These are phyloP conservation scores for Grallaria varia DNA, from an alignment of 2,113 vertebrate genomes.

Conservation along the genomic window DNA sequence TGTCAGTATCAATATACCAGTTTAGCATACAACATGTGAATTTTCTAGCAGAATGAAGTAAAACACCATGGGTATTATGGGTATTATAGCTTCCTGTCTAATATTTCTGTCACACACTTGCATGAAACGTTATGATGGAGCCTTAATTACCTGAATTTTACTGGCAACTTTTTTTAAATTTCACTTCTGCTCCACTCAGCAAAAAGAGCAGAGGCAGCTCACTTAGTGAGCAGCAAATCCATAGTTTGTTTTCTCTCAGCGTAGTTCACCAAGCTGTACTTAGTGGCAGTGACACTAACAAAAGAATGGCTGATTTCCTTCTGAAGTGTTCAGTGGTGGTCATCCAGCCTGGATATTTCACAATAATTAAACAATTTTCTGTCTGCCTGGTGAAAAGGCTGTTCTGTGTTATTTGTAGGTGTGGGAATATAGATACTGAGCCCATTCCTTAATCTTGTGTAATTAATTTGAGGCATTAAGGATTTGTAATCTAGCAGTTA, in stretches of 20 bases:
- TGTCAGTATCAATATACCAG: not conserved
- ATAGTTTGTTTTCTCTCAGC: not conserved
- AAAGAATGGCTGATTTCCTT: not conserved
- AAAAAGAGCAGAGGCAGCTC: not conserved
- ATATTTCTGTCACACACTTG: fast-evolving
- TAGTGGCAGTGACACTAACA: not conserved
- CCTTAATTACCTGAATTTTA: not conserved
- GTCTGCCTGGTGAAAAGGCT: not conserved
- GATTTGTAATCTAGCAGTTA: not conserved
- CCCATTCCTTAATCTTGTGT: not conserved
- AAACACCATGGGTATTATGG: not conserved
- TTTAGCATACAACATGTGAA: fast-evolving
- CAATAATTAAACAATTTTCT: not conserved
- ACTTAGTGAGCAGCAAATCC: not conserved
- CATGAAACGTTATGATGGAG: not conserved
- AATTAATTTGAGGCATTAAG: not conserved
- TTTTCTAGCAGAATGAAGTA: not conserved
- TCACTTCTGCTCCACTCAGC: not conserved
- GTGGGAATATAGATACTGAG: not conserved
- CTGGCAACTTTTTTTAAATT: not conserved
- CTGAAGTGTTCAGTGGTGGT: not conserved
- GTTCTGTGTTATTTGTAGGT: not conserved
- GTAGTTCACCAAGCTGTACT: not conserved
- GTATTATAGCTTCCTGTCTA: not conserved
- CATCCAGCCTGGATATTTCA: not conserved